Conservation (phyloP, 2,797 vertebrate genomes). For the Glyptemys insculpta region DNA sequence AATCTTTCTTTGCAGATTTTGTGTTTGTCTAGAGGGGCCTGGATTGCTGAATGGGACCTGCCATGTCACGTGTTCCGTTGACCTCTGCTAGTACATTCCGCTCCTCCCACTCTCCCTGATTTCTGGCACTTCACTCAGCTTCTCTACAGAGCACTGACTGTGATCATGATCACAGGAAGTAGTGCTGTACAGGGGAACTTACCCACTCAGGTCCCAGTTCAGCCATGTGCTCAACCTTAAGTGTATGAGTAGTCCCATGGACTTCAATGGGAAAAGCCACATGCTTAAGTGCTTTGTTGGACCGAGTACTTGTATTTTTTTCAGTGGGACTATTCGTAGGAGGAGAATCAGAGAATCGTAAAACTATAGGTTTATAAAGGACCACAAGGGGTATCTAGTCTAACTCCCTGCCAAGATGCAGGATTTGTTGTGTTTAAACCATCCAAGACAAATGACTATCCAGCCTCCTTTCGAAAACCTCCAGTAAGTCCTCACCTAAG, state of each 20-base stretch:
- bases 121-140: background rate
- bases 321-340: background rate
- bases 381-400: background rate
- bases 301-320: background rate
- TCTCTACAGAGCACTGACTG: background rate
- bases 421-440: background rate
- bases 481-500: background rate
- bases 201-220: background rate
- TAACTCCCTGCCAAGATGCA: background rate
- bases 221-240: no score
- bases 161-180: rapidly evolving
- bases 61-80: background rate
- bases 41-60: background rate
- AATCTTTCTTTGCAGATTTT: background rate
- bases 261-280: background rate
- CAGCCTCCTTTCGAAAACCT: background rate
- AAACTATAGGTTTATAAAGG: background rate
- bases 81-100: background rate
- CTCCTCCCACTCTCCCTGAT: rapidly evolving
- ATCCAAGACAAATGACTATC: background rate
- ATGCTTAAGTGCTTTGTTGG: background rate
- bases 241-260: background rate
- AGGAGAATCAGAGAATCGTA: background rate
- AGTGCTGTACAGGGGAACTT: background rate
- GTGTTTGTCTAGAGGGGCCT: background rate